A percentile compares a stretch with the other conserved stretches of the same genome.
These are phyloP conservation scores for Drosophila oshimai DNA, from an alignment of 1,140 invertebrate species.

Conservation along the genomic window DNA sequence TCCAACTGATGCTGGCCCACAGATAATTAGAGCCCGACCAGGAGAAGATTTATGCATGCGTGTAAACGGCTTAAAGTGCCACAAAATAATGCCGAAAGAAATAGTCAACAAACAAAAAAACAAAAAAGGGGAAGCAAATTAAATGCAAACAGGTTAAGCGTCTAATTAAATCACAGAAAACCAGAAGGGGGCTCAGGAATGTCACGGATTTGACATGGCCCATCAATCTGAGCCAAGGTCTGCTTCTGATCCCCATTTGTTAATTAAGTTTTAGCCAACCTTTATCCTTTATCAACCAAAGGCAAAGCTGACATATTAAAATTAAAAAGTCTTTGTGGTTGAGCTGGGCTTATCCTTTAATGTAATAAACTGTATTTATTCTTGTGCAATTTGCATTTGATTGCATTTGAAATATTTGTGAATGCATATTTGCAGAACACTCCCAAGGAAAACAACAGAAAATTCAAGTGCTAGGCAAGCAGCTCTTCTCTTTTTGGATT, in stretches of 20 bases:
- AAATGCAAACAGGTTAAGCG: constrained; percentile 75
- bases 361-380: neutral
- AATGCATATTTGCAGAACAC: constrained; percentile 37
- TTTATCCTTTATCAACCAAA: constrained; percentile 61
- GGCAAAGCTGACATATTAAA: constrained; percentile 46
- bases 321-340: constrained; percentile 42
- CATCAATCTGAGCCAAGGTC: constrained; percentile 54
- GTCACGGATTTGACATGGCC: constrained; percentile 54
- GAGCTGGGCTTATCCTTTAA: neutral
- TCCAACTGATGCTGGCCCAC: constrained; percentile 65
- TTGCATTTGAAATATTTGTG: constrained; percentile 40
- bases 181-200: constrained; percentile 21
- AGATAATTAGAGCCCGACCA: constrained; percentile 71
- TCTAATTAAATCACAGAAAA: constrained; percentile 67
- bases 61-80: constrained; percentile 75
- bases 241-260: constrained; percentile 38
- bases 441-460: constrained; percentile 19
- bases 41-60: constrained; percentile 73
- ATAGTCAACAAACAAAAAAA: constrained; percentile 15
- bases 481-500: neutral
- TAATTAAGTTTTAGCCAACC: constrained; percentile 71
- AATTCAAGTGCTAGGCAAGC: constrained; percentile 17
- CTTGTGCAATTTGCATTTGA: neutral
- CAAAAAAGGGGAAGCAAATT: constrained; percentile 24
- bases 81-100: constrained; percentile 51